Evolutionary conservation across 2,888 invertebrate genomes (phyloP), one percentile per base, ranked within the genome.

Genomic region (Exephanes ischioxanthus): DNA sequence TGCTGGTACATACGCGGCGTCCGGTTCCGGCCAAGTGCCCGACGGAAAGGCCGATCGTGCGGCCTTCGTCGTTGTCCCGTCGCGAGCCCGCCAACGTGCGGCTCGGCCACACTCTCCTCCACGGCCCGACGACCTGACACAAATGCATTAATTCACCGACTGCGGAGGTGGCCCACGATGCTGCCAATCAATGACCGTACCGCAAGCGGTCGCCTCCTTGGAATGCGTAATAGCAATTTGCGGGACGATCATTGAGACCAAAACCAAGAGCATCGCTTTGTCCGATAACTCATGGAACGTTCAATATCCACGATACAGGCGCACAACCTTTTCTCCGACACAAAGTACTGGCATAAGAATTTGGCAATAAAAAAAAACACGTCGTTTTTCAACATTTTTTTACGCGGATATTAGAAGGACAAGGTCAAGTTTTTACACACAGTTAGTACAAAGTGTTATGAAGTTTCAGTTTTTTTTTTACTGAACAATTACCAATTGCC

Each of bases 101-200:
- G 61, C 61, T 11, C 22, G 67, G 72, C 79, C 58, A 53, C 73
- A 48, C 70, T 55, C 72, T 82, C 70, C 66, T 68, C 78, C 80
- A 71, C 80, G 76, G 80, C 83, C 86, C 85, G 87, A 75, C 86
- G 80, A 83, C 84, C 86, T 86, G 88, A 86, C 88, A 88, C 87
- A 88, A 86, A 87, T 87, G 87, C 88, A 89, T 89, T 84, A 87
- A 88, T 88, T 58, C 85, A 70, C 67, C 67, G 77, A 78, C 61
- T 26, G 80, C 68, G 75, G 55, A 53, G 76, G 66, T 82, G 84
- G 82, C 70, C 83, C 78, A 45, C 14, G 19, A 76, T 63, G 48
- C 80, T 70, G 81, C 87, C 83, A 87, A 88, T 90, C 87, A 89
- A 89, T 86, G 88, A 89, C 87, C 88, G 87, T 90, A 81, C 88